Conservation (phyloP, 2,113 vertebrate genomes). For the Pogonocichla stellata region DNA sequence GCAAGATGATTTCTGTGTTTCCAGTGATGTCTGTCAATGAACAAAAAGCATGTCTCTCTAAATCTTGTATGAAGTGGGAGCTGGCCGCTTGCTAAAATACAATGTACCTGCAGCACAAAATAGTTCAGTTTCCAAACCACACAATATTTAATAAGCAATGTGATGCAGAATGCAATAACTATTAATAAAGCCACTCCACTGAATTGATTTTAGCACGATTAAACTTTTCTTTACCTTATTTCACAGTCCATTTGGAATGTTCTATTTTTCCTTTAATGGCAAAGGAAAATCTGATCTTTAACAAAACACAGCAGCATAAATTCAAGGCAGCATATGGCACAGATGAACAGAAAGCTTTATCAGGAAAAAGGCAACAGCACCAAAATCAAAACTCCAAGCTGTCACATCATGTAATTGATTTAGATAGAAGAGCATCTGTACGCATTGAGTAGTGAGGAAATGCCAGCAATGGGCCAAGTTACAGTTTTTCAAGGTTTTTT, state of each 20-base stretch:
- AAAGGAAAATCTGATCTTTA: constrained; percentile 60
- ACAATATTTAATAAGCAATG: constrained; percentile 50
- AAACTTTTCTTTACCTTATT: constrained; percentile 76
- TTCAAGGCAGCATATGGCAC: constrained; percentile 51
- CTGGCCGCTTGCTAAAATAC: background rate
- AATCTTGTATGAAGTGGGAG: background rate
- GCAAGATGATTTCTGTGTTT: background rate
- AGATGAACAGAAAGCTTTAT: constrained; percentile 1
- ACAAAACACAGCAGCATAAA: constrained; percentile 62
- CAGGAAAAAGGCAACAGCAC: background rate
- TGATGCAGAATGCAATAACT: constrained; percentile 57
- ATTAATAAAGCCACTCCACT: constrained; percentile 59
- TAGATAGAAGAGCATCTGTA: background rate
- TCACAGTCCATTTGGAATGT: constrained; percentile 73
- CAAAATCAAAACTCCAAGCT: constrained; percentile 27
- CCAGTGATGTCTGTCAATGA: background rate
- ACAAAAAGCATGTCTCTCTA: background rate
- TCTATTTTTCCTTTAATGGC: constrained; percentile 53
- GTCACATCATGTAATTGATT: background rate
- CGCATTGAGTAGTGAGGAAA: background rate
- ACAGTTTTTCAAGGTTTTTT: background rate
- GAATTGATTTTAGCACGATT: constrained; percentile 70
- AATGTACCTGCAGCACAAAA: background rate
- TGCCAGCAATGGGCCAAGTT: background rate
- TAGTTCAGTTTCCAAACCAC: background rate